A percentile compares a stretch with the other conserved stretches of the same genome.
phyloP scores from a whole-genome alignment of 2,797 vertebrate genomes.

The Rhyacichthys aspro region DNA sequence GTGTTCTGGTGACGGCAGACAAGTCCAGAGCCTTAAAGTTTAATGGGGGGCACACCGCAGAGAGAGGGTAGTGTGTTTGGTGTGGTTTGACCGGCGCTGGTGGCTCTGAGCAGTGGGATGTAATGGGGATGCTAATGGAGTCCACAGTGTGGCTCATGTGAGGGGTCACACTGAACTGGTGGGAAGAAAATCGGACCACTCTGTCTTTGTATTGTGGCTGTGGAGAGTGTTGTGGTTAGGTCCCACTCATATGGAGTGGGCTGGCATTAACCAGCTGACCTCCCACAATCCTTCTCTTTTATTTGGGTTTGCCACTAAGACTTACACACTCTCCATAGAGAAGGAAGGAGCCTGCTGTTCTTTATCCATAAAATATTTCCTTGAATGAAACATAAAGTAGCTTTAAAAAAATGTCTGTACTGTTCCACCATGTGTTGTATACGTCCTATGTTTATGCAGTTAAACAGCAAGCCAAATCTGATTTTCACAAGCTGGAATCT shows the following conservation, averaged over 20 bases:
- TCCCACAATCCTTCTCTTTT: slow-evolving; percentile 57
- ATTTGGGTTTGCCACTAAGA: slow-evolving; percentile 23
- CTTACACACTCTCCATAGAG: slow-evolving; percentile 31
- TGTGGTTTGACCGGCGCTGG: slow-evolving; percentile 52
- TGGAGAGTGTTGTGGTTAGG: slow-evolving; percentile 45
- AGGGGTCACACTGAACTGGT: slow-evolving; percentile 51
- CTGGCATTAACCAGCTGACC: slow-evolving; percentile 37
- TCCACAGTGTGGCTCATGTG: slow-evolving; percentile 47
- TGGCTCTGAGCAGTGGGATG: slow-evolving; percentile 46
- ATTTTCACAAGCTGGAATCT: too few species aligned
- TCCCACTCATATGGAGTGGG: slow-evolving; percentile 16
- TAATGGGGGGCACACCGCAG: slow-evolving; percentile 60
- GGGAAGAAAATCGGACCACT: slow-evolving; percentile 45
- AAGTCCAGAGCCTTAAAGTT: slow-evolving; percentile 69
- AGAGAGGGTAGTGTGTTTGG: slow-evolving; percentile 27
- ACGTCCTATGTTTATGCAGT: too few species aligned
- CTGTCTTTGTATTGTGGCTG: slow-evolving; percentile 52
- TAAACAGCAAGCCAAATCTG: too few species aligned
- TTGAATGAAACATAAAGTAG: too few species aligned
- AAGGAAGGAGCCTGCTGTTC: slow-evolving; percentile 33
- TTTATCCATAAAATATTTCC: not conserved
- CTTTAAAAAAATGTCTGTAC: too few species aligned
- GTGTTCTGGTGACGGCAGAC: slow-evolving; percentile 67
- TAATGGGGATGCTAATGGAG: slow-evolving; percentile 56
- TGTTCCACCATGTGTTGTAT: too few species aligned